Percentiles rank a stretch among this genome's conserved stretches.
phyloP scores from a whole-genome alignment of 2,888 invertebrate species.

The Eupithecia inturbata region DNA sequence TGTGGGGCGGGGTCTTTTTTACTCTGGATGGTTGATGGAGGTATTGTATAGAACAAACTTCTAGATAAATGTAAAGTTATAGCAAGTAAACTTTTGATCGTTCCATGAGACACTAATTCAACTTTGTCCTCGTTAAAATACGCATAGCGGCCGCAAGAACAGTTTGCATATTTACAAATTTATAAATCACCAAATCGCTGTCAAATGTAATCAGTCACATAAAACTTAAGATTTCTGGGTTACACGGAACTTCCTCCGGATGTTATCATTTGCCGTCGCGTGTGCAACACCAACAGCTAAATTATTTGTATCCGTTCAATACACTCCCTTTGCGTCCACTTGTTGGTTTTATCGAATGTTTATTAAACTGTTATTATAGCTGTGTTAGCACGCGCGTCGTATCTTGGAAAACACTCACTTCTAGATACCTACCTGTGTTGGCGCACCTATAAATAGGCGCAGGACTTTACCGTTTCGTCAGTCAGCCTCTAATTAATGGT shows the following conservation, averaged over 20 bases:
- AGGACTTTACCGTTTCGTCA: not conserved
- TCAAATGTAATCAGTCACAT: constrained; percentile 1
- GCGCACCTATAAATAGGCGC: not conserved
- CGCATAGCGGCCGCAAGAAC: too few species aligned
- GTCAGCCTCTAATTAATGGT: too few species aligned
- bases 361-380: not conserved
- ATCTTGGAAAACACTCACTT: not conserved
- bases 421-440: not conserved
- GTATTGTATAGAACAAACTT: too few species aligned
- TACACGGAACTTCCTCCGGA: constrained; percentile 32
- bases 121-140: too few species aligned
- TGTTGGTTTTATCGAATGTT: constrained; percentile 2
- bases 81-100: too few species aligned
- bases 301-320: constrained; percentile 28
- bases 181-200: not conserved
- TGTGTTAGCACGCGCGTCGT: not conserved
- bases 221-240: constrained; percentile 32
- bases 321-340: constrained; percentile 12
- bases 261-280: constrained; percentile 26
- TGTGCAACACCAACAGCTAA: constrained; percentile 24
- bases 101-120: too few species aligned
- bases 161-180: too few species aligned
- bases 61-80: too few species aligned
- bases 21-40: too few species aligned
- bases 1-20: too few species aligned